Conservation (phyloP, 2,113 vertebrate genomes). For the Athene noctua region DNA sequence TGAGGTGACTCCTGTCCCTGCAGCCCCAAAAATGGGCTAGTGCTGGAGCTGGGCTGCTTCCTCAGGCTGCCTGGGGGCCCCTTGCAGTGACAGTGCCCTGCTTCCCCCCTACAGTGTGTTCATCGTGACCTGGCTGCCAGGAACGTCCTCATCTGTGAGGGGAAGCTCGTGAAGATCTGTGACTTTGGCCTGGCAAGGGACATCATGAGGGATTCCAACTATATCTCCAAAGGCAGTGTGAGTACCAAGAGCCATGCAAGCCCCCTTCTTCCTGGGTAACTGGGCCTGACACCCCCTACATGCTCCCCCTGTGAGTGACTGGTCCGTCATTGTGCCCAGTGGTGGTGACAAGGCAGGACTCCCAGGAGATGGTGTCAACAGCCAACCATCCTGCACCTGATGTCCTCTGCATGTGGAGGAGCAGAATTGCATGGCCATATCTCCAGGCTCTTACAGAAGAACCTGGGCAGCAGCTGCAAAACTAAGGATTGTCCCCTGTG, state of each 20-base stretch:
- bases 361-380: not conserved
- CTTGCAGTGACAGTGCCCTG: not conserved
- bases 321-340: not conserved
- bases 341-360: not conserved
- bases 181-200: slow-evolving; percentile 97
- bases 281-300: not conserved
- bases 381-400: not conserved
- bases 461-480: not conserved
- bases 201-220: slow-evolving; percentile 98
- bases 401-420: not conserved
- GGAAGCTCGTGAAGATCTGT: slow-evolving; percentile 98
- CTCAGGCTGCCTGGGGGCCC: rapidly evolving
- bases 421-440: not conserved
- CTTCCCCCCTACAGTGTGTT: slow-evolving; percentile 81
- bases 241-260: slow-evolving; percentile 52
- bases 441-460: not conserved
- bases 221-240: slow-evolving; percentile 98
- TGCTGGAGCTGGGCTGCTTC: not conserved
- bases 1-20: not conserved
- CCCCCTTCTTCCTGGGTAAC: not conserved
- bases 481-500: not conserved
- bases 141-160: slow-evolving; percentile 96
- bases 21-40: not conserved
- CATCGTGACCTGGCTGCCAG: slow-evolving; percentile 95
- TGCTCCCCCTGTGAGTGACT: rapidly evolving